phyloP scores from a whole-genome alignment of 2,797 vertebrate species.

The Lepidocolaptes lacrymiger region DNA sequence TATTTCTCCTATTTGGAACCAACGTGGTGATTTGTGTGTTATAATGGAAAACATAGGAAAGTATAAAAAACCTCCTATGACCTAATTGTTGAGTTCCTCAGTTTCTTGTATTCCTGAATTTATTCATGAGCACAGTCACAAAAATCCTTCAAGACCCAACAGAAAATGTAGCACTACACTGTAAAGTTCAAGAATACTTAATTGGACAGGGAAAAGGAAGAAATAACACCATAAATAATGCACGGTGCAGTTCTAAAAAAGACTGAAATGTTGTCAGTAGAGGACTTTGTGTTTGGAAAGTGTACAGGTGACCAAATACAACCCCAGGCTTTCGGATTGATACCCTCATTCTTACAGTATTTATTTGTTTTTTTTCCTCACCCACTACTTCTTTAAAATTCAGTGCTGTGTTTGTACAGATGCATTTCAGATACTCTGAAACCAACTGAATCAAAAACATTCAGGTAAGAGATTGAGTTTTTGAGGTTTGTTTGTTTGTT shows the following conservation, averaged over 20 bases:
- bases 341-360: not conserved
- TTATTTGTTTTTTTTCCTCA: not conserved
- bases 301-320: not conserved
- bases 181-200: slow-evolving; percentile 35
- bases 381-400: not conserved
- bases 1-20: not conserved
- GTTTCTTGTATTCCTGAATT: not conserved
- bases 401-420: not conserved
- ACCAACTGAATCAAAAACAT: not conserved
- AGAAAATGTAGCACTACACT: not conserved
- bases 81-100: not conserved
- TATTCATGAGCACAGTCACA: not conserved
- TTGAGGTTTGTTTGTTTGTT: not conserved
- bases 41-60: not conserved
- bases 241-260: not conserved
- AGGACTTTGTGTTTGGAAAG: not conserved
- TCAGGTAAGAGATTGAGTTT: not conserved
- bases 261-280: not conserved
- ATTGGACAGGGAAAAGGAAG: slow-evolving; percentile 31
- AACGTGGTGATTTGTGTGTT: not conserved
- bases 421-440: not conserved
- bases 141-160: slow-evolving; percentile 12
- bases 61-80: not conserved
- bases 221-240: slow-evolving; percentile 32
- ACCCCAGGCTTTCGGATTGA: not conserved